Evolutionary conservation across 2,797 vertebrate genomes (phyloP).

Genomic region (Myripristis jacobus): DNA sequence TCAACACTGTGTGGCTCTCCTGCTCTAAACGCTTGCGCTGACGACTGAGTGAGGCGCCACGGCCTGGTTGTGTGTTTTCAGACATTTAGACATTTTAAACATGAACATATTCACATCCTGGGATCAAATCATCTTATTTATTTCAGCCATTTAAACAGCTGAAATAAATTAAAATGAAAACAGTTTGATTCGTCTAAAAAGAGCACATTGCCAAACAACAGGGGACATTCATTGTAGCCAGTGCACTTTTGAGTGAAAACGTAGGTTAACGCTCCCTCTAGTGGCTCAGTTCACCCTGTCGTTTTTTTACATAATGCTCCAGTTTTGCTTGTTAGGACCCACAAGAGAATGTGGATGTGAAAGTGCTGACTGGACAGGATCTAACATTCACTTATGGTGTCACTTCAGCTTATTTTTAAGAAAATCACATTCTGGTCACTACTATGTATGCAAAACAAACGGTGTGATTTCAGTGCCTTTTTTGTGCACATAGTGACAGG

Average conservation of each 20-base stretch:
- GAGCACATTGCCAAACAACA: conserved; percentile 37
- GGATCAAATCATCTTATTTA: conserved; percentile 27
- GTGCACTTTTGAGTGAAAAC: conserved; percentile 25
- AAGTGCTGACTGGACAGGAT: background rate
- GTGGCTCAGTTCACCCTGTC: conserved; percentile 43
- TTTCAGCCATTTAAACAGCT: conserved; percentile 36
- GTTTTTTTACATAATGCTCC: background rate
- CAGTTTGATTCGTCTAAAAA: conserved; percentile 1
- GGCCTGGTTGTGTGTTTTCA: conserved; percentile 34
- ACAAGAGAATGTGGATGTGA: too few relatives aligned
- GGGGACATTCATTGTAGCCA: conserved; percentile 14
- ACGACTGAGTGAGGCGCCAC: conserved; percentile 55
- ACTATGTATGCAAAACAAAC: too few relatives aligned
- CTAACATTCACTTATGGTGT: too few relatives aligned
- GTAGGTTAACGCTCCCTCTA: conserved; percentile 53
- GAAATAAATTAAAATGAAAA: conserved; percentile 16
- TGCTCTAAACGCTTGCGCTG: conserved; percentile 34
- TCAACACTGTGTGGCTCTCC: conserved; percentile 62
- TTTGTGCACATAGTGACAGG: conserved; percentile 1
- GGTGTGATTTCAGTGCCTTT: background rate
- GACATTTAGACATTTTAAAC: conserved; percentile 32
- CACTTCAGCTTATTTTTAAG: background rate
- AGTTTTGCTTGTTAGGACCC: too few relatives aligned
- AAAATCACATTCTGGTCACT: background rate
- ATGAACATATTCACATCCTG: conserved; percentile 10